A percentile compares a stretch with the other conserved stretches of the same genome.
Conservation (phyloP, 2,113 vertebrate species). For the Numenius arquata region DNA sequence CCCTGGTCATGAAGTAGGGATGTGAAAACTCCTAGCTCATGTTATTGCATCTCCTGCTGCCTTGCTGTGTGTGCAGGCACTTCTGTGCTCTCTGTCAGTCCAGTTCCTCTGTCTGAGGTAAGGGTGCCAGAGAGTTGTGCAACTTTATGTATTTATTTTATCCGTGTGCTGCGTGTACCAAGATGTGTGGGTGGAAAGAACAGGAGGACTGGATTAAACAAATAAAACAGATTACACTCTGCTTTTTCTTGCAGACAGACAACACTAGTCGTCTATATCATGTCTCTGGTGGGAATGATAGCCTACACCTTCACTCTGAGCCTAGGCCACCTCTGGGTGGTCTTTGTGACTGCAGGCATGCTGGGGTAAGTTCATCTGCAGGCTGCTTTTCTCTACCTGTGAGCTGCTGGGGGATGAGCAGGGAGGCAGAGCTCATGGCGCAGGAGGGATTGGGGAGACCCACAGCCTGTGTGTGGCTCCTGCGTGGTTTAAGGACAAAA, state of each 20-base stretch:
- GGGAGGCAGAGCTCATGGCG: neutral
- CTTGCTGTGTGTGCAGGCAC: neutral
- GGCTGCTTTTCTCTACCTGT: neutral
- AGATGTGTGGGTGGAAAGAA: neutral
- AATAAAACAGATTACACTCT: too few relatives aligned
- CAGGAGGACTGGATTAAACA: neutral
- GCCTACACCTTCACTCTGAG: constrained; percentile 85
- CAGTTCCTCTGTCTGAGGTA: neutral
- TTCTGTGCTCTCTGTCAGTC: neutral
- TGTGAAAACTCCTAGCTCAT: neutral
- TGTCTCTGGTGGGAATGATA: constrained; percentile 88
- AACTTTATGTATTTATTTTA: neutral
- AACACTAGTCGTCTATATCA: constrained; percentile 82
- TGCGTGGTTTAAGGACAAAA: neutral
- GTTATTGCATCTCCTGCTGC: neutral
- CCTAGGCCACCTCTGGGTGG: constrained; percentile 87
- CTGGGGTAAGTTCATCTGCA: constrained; percentile 82
- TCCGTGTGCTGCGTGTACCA: neutral
- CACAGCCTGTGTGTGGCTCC: neutral
- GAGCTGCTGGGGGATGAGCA: neutral
- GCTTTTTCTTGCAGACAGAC: constrained; percentile 81
- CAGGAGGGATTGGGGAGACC: neutral
- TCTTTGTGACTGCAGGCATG: constrained; percentile 87
- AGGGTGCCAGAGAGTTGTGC: neutral
- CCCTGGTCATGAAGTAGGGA: neutral